Percentiles rank a stretch among this genome's conserved stretches.
Evolutionary conservation across 2,113 vertebrate species (phyloP).

Genomic region (Nothoprocta perdicaria): DNA sequence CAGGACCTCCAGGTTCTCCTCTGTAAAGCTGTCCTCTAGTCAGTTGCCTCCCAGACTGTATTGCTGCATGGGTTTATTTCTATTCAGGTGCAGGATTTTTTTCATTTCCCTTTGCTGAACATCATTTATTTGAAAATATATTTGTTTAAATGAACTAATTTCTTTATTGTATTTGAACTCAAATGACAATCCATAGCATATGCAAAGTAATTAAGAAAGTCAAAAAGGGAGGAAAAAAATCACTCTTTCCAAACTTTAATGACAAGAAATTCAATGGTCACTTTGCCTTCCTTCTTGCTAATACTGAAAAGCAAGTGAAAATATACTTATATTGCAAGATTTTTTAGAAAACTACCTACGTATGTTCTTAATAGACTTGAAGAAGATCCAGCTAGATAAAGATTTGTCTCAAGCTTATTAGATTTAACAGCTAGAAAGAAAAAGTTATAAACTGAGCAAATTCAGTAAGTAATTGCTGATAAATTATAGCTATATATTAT

Average conservation of each 20-base stretch:
- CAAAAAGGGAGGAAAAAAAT: not conserved
- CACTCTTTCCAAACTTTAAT: not conserved
- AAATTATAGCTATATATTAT: not conserved
- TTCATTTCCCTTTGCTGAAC: not conserved
- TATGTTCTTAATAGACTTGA: not conserved
- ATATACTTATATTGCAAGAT: not conserved
- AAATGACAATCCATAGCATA: not conserved
- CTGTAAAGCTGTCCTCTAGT: not conserved
- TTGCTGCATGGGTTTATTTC: not conserved
- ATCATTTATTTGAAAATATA: not conserved
- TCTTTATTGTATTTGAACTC: not conserved
- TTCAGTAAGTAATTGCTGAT: not conserved
- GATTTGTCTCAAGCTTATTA: not conserved
- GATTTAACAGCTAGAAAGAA: not conserved
- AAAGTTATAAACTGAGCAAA: not conserved
- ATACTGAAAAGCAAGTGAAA: not conserved
- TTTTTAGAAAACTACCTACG: not conserved
- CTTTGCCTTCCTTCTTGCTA: not conserved
- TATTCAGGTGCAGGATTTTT: not conserved
- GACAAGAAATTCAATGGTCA: not conserved
- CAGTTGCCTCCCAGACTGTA: not conserved
- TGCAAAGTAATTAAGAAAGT: not conserved
- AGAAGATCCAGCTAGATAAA: not conserved
- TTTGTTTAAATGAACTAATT: not conserved
- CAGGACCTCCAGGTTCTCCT: not conserved